Base-by-base conservation (phyloP, 2,113 vertebrate species). In the Parotia lawesii region DNA sequence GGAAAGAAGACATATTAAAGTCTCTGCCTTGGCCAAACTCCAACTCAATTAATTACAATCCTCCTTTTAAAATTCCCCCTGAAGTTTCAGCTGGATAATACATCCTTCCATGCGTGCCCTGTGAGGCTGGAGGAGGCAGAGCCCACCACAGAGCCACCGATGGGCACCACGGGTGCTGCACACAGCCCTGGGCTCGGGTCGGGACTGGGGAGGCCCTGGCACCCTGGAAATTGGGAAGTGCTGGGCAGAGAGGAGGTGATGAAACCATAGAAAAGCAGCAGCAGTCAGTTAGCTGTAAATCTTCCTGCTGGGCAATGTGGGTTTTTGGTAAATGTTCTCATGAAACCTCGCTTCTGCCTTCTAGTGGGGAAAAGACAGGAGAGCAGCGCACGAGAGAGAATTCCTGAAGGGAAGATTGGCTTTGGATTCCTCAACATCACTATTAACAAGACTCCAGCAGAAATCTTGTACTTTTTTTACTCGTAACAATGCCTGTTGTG, bases 1-100 rank as follows among this genome's bases (percentile, higher is more conserved):
- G 79, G 38, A 66, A 83, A 93, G 76, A 90, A 92, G 79, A 90
- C 28, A n/a, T 78, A 92, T 95, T 94, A 80, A 90, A 94, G 75
- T 56, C 75, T 83, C 44, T 80, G 48, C 51, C 72, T 94, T 96
- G 94, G 96, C 90, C 64, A 86, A 77, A 85, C 62, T 97, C 95
- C 95, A 97, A 95, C 79, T 95, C 93, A 93, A 60, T 97, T 97
- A 96, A 97, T 95, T 95, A 93, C 91, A 93, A 67, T 89, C 78
- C 67, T 77, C 78, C 75, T 93, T 94, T 89, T 85, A 80, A 80
- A 87, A 86, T 93, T 95, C n/a, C 51, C 42, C 75, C 81, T 94
- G 94, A 96, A 95, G 64, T 97, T 95, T 60, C 72, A 81, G 79
- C 72, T 69, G 51, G 72, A 78, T 67, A 65, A 91, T 76, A 7